Evolutionary conservation across 30 jellyfish, hydroid and myxozoan species (phyloP), one percentile per base, ranked within the genome.

Genomic region (Hydractinia echinata): DNA sequence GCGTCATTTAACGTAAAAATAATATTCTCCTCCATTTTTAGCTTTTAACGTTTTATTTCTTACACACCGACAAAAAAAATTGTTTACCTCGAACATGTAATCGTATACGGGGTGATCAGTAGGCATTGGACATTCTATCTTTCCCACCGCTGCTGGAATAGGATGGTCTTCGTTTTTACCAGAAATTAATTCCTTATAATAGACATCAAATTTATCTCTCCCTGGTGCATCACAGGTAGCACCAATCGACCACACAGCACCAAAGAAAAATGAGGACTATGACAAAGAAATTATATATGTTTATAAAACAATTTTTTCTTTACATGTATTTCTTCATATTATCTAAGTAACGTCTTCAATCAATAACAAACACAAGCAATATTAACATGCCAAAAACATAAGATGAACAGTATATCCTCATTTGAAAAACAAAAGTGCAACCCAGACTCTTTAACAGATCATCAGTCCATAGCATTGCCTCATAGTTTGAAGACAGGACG

Each of bases 181-280:
- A 54, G 96, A n/a, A 60, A 92, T 77, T 14, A 92, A 79, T 7
- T 92, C 98, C 70, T 83, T 86, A 66, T 74, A 69, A 83, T 81
- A 92, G 53, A 67, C 21, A 72, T 87, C 96, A 73, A 86, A 92
- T 56, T 92, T 92, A 54, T 61, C 16, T 71, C 98, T 86, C 13
- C 98, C 91, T 5, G 82, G 77, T 15, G 91, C 92, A 86, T 92
- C 98, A 77, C 98, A 92, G 21, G 93, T 86, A 15, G 98, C 98
- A 5, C 98, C 98, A 61, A 92, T 74, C 11, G 98, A 86, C 98
- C 98, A 92, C 13, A 92, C 95, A 14, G 80, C 82, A 18, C 96
- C 84, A 70, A 92, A 92, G 79, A 83, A 83, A 89, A 92, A 92
- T 64, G 95, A 84, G 52, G 98, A 92, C 97, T 91, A 79, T 53